Conservation (phyloP, 1,140 invertebrate species). For the Papilio glaucus region DNA sequence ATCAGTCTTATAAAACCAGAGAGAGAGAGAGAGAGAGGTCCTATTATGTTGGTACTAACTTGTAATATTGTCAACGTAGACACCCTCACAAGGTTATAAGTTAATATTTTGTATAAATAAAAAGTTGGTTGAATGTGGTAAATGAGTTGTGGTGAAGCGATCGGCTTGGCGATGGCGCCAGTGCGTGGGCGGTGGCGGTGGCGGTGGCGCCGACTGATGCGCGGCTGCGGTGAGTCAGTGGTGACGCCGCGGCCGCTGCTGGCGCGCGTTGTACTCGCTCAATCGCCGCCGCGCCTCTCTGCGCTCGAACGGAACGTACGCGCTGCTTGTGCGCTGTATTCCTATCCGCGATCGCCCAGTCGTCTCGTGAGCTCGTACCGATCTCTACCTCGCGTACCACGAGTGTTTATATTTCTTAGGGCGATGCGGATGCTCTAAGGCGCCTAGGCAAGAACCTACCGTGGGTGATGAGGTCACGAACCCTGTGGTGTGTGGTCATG, state of each 20-base stretch:
- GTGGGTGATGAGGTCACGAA: background rate
- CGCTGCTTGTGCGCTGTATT: conserved; percentile 43
- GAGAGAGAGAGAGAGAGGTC: no score
- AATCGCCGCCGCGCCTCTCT: conserved; percentile 41
- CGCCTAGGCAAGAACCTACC: background rate
- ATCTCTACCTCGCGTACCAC: conserved; percentile 3
- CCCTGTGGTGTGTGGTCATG: background rate
- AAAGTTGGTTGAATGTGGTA: background rate
- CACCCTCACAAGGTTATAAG: background rate
- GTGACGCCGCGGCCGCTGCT: conserved; percentile 6
- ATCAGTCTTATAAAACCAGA: no score
- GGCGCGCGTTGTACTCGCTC: conserved; percentile 29
- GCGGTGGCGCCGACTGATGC: background rate
- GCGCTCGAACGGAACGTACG: conserved; percentile 49
- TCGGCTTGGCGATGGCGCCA: conserved; percentile 1
- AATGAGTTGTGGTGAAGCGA: background rate
- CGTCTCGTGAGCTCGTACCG: conserved; percentile 22
- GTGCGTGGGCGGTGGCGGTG: no score
- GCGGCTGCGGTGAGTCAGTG: conserved; percentile 23
- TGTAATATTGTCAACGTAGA: no score
- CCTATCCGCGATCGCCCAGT: conserved; percentile 34
- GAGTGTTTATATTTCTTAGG: conserved; percentile 21
- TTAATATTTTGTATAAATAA: background rate
- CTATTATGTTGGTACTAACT: no score
- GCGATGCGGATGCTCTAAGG: background rate